phyloP scores from a whole-genome alignment of 2,113 vertebrate genomes.

The Cairina moschata region DNA sequence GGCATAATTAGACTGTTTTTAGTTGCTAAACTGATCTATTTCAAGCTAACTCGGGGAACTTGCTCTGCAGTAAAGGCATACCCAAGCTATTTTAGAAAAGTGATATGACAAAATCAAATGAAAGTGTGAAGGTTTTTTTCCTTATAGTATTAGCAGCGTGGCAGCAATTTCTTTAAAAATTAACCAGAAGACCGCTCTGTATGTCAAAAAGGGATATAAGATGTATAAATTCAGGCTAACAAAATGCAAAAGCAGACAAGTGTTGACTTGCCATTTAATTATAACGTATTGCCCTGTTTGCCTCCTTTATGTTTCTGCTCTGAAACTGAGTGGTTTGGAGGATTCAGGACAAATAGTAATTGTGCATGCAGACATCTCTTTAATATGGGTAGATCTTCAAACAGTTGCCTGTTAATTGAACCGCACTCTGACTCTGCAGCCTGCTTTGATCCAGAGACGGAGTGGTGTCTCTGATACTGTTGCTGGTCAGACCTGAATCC shows the following conservation, averaged over 20 bases:
- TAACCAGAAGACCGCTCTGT: not conserved
- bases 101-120: not conserved
- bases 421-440: fast-evolving
- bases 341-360: not conserved
- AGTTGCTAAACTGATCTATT: not conserved
- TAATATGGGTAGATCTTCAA: constrained; percentile 14
- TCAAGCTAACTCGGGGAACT: constrained; percentile 13
- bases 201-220: not conserved
- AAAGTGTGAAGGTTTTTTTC: not conserved
- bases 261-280: constrained; percentile 49
- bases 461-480: not conserved
- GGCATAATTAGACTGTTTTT: not conserved
- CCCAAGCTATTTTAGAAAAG: constrained; percentile 15
- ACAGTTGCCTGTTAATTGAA: not conserved
- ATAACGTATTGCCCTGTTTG: not conserved
- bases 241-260: constrained; percentile 1
- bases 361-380: not conserved
- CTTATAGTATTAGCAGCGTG: not conserved
- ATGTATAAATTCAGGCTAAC: not conserved
- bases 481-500: not conserved
- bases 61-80: not conserved
- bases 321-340: not conserved
- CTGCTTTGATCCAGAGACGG: not conserved
- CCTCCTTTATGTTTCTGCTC: not conserved
- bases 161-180: constrained; percentile 26